Conservation (phyloP, 2,797 vertebrate genomes). For the Mormyrus proboscirostris region DNA sequence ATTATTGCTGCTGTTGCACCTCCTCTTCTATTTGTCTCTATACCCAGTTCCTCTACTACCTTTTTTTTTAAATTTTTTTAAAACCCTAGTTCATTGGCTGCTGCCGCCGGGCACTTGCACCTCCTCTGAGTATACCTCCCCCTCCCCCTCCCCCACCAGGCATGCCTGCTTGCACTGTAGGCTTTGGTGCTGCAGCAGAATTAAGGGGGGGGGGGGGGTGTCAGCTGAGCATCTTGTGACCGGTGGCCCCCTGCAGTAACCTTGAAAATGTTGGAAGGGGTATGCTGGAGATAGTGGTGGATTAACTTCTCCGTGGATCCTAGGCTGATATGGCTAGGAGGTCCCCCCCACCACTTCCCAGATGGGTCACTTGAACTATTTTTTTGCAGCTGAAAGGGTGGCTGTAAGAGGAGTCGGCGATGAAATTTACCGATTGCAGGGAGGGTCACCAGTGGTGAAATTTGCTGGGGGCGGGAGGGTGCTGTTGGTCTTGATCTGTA, state of each 20-base stretch:
- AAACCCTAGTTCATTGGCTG: neutral
- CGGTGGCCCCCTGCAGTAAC: neutral
- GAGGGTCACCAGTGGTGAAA: neutral
- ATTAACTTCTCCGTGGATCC: neutral
- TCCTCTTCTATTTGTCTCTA: neutral
- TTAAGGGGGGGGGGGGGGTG: neutral
- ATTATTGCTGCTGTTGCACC: neutral
- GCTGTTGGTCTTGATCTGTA: neutral
- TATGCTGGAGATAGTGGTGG: neutral
- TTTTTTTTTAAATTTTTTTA: neutral
- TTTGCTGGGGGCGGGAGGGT: neutral
- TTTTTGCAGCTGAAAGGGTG: neutral
- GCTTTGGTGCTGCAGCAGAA: neutral
- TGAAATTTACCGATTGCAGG: neutral
- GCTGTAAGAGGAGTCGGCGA: neutral
- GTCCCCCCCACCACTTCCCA: neutral
- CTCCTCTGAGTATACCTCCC: neutral
- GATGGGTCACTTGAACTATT: neutral
- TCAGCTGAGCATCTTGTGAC: neutral
- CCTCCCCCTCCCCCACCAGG: neutral
- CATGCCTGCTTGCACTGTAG: neutral
- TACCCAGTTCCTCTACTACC: neutral
- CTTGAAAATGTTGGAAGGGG: neutral
- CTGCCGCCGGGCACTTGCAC: neutral
- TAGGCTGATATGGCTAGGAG: neutral